phyloP scores from a whole-genome alignment of 2,113 vertebrate genomes.

The Pangasianodon gigas region DNA sequence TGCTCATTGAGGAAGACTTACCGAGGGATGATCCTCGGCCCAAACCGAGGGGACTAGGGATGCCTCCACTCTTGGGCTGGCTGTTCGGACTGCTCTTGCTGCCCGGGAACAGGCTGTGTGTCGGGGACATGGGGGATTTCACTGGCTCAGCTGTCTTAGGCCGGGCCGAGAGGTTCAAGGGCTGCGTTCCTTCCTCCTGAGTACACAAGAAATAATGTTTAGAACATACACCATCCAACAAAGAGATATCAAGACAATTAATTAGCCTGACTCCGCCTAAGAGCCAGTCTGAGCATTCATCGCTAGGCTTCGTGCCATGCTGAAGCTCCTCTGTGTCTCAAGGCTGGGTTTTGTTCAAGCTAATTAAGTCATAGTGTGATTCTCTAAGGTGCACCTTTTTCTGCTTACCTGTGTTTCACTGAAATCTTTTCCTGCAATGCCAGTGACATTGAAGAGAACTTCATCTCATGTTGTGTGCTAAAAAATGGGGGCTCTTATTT shows the following conservation, averaged over 20 bases:
- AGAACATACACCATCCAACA: slow-evolving; percentile 54
- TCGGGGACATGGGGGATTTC: slow-evolving; percentile 93
- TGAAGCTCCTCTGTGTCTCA: slow-evolving; percentile 88
- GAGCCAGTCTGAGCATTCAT: slow-evolving; percentile 77
- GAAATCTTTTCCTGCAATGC: not conserved
- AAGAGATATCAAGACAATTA: slow-evolving; percentile 68
- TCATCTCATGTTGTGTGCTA: not conserved
- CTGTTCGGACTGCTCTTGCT: slow-evolving; percentile 91
- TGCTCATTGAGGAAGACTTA: slow-evolving; percentile 66
- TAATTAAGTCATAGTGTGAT: slow-evolving; percentile 97
- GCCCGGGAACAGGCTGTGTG: slow-evolving; percentile 87
- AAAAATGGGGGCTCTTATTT: slow-evolving; percentile 3
- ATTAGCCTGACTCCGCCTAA: slow-evolving; percentile 80
- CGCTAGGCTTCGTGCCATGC: slow-evolving; percentile 81
- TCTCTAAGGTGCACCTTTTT: slow-evolving; percentile 90
- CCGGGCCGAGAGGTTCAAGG: slow-evolving; percentile 94
- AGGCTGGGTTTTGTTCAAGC: slow-evolving; percentile 85
- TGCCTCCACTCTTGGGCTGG: slow-evolving; percentile 83
- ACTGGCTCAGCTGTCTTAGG: slow-evolving; percentile 92
- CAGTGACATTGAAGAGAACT: not conserved
- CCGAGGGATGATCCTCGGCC: slow-evolving; percentile 93
- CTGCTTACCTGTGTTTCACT: slow-evolving; percentile 74
- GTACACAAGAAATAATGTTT: slow-evolving; percentile 35
- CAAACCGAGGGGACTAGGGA: slow-evolving; percentile 87
- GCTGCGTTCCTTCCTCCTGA: slow-evolving; percentile 97